Percentiles rank a stretch among this genome's conserved stretches.
Evolutionary conservation across 2,888 invertebrate genomes (phyloP).

Genomic region (Callimorpha dominula): DNA sequence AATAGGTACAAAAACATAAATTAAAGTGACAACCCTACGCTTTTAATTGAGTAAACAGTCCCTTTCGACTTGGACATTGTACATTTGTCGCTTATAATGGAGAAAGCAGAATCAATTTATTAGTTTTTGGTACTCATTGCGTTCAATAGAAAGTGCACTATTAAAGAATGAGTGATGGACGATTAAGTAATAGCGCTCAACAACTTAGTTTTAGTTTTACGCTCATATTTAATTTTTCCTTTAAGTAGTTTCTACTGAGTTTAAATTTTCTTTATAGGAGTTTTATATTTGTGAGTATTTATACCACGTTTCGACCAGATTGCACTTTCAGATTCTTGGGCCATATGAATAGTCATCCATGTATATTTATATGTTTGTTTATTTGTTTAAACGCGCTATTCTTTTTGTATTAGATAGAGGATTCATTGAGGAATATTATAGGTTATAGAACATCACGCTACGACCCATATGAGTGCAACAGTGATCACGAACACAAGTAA

Average conservation of each 20-base stretch:
- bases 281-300: slow-evolving; percentile 11
- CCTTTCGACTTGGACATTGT: slow-evolving; percentile 10
- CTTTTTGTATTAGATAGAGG: no score
- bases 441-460: no score
- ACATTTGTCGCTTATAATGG: slow-evolving; percentile 20
- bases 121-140: slow-evolving; percentile 58
- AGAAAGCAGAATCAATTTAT: slow-evolving; percentile 47
- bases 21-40: background rate
- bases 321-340: no score
- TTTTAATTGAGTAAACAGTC: slow-evolving; percentile 9
- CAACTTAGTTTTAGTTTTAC: slow-evolving; percentile 16
- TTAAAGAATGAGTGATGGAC: slow-evolving; percentile 44
- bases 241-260: background rate
- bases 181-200: slow-evolving; percentile 21
- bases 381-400: no score
- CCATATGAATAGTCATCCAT: no score
- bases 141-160: slow-evolving; percentile 60
- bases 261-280: slow-evolving; percentile 1
- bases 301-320: no score
- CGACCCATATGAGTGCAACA: no score
- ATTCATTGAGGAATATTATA: no score
- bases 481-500: no score
- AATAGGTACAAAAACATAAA: background rate
- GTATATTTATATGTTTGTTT: no score
- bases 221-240: slow-evolving; percentile 1